phyloP scores from a whole-genome alignment of 2,113 vertebrate species.

The Pontoporia blainvillei region DNA sequence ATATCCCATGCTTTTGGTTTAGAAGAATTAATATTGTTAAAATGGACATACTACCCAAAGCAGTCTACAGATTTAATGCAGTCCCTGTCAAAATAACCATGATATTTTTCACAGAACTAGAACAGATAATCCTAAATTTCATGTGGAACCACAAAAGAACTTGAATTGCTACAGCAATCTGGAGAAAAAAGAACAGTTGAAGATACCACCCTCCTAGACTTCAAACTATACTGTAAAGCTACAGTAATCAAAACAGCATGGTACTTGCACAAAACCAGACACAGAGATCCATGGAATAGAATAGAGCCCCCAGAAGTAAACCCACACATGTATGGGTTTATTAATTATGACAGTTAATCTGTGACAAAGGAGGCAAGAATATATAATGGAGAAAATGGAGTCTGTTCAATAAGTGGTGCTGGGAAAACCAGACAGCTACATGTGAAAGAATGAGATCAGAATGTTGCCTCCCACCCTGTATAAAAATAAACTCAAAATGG shows the following conservation, averaged over 20 bases:
- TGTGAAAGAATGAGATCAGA: neutral
- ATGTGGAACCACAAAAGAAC: neutral
- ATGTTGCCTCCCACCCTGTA: neutral
- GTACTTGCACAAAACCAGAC: neutral
- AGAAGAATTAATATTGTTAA: neutral
- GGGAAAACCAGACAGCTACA: neutral
- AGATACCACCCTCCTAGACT: neutral
- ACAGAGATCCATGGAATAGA: neutral
- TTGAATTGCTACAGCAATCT: neutral
- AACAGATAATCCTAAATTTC: neutral
- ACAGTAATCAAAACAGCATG: neutral
- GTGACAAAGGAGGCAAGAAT: neutral
- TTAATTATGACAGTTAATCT: neutral
- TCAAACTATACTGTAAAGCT: neutral
- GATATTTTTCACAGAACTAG: neutral
- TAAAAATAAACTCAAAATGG: neutral
- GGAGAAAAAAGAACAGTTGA: neutral
- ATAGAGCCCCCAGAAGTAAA: no score
- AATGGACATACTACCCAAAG: neutral
- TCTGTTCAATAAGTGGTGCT: neutral
- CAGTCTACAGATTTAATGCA: neutral
- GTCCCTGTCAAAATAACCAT: neutral
- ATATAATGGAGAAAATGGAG: neutral
- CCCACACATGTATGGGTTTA: neutral
- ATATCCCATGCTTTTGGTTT: neutral